phyloP scores from a whole-genome alignment of 2,888 invertebrate genomes.

The Diogma glabrata region DNA sequence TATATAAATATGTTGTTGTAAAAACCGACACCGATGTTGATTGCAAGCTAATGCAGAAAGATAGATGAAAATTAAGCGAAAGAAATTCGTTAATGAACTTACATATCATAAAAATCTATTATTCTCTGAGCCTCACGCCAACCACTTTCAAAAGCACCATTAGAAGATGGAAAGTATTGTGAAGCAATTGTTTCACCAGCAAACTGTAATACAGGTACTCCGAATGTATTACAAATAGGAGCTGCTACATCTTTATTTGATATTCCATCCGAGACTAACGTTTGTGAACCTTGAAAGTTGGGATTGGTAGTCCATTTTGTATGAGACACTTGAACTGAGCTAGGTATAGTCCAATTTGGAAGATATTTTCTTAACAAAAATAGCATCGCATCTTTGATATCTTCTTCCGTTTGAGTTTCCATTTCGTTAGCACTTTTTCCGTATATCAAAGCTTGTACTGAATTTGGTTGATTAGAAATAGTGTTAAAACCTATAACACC shows the following conservation, averaged over 20 bases:
- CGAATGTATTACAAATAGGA: constrained; percentile 36
- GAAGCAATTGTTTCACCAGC: constrained; percentile 57
- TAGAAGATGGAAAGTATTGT: constrained; percentile 52
- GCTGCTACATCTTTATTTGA: constrained; percentile 36
- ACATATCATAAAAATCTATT: constrained; percentile 27
- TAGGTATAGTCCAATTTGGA: constrained; percentile 28
- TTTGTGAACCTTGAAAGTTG: constrained; percentile 45
- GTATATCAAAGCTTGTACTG: constrained; percentile 58
- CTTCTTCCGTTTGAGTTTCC: constrained; percentile 45
- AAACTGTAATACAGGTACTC: constrained; percentile 46
- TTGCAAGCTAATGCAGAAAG: too few species aligned
- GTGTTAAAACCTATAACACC: constrained; percentile 56
- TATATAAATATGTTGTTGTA: too few species aligned
- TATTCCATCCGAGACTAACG: constrained; percentile 39
- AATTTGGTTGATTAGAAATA: constrained; percentile 47
- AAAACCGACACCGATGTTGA: too few species aligned
- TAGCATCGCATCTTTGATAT: constrained; percentile 31
- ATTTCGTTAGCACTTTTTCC: constrained; percentile 49
- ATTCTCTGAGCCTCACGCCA: constrained; percentile 57
- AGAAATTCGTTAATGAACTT: constrained; percentile 9
- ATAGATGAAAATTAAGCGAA: not conserved
- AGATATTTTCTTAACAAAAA: constrained; percentile 32
- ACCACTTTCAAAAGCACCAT: constrained; percentile 62
- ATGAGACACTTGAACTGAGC: constrained; percentile 30
- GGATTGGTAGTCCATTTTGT: constrained; percentile 54